Base-by-base conservation (phyloP, 2,888 invertebrate species). In the Julus scanicus region DNA sequence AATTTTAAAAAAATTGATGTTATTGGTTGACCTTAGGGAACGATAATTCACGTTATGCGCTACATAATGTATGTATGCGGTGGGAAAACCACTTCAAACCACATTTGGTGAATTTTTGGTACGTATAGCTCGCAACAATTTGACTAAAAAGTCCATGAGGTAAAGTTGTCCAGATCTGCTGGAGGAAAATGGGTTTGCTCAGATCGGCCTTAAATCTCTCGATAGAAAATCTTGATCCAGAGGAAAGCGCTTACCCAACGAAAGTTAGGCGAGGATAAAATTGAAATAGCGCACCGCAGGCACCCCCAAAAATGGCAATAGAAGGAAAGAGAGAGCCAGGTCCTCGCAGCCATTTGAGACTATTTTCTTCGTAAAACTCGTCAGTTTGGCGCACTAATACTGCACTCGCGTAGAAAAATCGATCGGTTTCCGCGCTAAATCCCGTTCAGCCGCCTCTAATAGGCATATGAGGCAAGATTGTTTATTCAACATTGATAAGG, bases 391-490 rank as follows among this genome's bases (percentile, higher is more conserved):
- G n/a, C 20, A n/a, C 63, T 63, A 63, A 63, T 63, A 20, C 63
- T 20, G 63, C n/a, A 20, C 20, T 63, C 20, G 63, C 6, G 63
- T 17, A 63, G 63, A 63, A 63, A 63, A 63, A 63, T 63, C 63
- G 63, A 63, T 63, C 20, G 63, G 20, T 63, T 63, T 63, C 63
- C 20, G 53, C 63, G 63, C 63, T 63, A 63, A 63, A 63, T 63
- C 63, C 63, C 63, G 63, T 63, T 63, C 63, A 63, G 63, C 20
- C 63, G 63, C 63, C 63, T 63, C 63, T 63, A 63, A 63, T 20
- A 63, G 63, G 63, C 63, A 63, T 63, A 63, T 63, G 63, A 63
- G 63, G 63, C 63, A 63, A 63, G 63, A 63, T 63, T 63, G 63
- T 63, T 63, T 63, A 63, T 63, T 63, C 63, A 63, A 63, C 63